Conservation (phyloP, 2,113 vertebrate species). For the Lophotis ruficrista region DNA sequence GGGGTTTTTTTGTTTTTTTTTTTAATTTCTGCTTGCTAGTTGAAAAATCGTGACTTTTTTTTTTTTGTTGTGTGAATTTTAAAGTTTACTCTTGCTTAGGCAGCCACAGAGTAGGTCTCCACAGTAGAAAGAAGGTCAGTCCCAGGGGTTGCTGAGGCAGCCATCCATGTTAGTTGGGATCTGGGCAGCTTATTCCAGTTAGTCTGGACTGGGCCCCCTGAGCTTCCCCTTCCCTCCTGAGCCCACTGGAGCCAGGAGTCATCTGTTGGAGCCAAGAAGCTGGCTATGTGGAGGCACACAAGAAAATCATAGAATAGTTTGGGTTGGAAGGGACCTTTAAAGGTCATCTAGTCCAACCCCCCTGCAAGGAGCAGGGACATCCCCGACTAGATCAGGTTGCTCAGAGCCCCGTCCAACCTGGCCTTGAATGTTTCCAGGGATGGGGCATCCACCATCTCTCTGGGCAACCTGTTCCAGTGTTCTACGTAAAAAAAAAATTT, state of each 20-base stretch:
- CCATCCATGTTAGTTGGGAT: fast-evolving
- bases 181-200: not conserved
- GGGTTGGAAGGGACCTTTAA: too few species aligned
- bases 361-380: too few species aligned
- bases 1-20: not conserved
- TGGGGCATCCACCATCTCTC: too few species aligned
- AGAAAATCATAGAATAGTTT: too few species aligned
- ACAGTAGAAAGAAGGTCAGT: fast-evolving
- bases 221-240: not conserved
- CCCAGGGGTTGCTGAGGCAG: not conserved
- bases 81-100: not conserved
- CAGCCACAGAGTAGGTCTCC: not conserved
- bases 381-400: not conserved
- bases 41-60: not conserved
- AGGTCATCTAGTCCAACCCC: too few species aligned
- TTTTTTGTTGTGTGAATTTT: not conserved
- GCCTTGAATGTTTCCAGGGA: too few species aligned
- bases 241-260: not conserved
- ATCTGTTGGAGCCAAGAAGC: not conserved
- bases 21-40: not conserved
- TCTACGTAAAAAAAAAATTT: too few species aligned
- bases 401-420: too few species aligned
- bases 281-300: fast-evolving
- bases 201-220: too few species aligned
- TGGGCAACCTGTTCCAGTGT: too few species aligned